Evolutionary conservation across 2,797 vertebrate genomes (phyloP).

Genomic region (Poeciliopsis turneri): DNA sequence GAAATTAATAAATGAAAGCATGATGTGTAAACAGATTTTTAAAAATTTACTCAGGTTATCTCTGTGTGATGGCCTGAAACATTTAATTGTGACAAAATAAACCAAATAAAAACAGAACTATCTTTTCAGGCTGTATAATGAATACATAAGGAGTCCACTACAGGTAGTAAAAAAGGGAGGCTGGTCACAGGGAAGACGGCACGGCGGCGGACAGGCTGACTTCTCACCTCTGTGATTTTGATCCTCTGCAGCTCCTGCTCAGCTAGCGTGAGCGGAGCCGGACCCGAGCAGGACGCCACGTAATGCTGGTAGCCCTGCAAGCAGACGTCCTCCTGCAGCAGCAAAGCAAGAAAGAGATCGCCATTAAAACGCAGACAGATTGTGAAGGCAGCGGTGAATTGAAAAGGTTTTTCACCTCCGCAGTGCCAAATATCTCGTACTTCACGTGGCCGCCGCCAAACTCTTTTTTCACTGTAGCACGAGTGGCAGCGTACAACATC

Average conservation of each 20-base stretch:
- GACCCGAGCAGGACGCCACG: slow-evolving; percentile 87
- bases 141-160: slow-evolving; percentile 2
- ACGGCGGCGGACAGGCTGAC: slow-evolving; percentile 12
- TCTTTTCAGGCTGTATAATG: background rate
- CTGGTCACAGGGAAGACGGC: slow-evolving; percentile 4
- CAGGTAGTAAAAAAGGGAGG: slow-evolving; percentile 8
- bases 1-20: background rate
- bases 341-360: slow-evolving; percentile 35
- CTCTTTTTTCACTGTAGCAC: slow-evolving; percentile 98
- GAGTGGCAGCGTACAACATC: slow-evolving; percentile 96
- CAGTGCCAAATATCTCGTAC: slow-evolving; percentile 94
- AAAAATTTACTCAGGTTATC: background rate
- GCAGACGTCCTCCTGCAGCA: slow-evolving; percentile 90
- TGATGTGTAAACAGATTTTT: background rate
- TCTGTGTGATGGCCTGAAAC: background rate
- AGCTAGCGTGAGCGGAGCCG: slow-evolving; percentile 91
- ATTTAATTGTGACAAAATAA: background rate
- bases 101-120: background rate
- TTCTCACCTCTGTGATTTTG: slow-evolving; percentile 93
- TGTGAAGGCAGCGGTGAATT: background rate
- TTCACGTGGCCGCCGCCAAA: slow-evolving; percentile 97
- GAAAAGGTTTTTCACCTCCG: slow-evolving; percentile 80
- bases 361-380: background rate
- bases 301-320: slow-evolving; percentile 92
- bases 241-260: slow-evolving; percentile 97